Conservation (phyloP, 2,888 invertebrate genomes). For the Netelia melanura region DNA sequence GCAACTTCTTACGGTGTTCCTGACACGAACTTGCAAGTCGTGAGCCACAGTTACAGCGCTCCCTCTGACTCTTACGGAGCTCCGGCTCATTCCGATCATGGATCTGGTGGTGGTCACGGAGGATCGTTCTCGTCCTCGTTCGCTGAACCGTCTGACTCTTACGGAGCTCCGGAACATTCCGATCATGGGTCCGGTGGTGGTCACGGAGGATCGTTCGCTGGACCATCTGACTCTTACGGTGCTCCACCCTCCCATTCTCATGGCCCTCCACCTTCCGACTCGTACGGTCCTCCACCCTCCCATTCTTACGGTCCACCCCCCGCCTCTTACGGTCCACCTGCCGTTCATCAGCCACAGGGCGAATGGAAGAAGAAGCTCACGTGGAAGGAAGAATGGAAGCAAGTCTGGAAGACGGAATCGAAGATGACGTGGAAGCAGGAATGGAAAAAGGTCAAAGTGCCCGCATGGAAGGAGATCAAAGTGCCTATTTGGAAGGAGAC, state of each 20-base stretch:
- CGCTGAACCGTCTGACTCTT: constrained; percentile 44
- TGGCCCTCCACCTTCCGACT: constrained; percentile 37
- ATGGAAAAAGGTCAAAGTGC: constrained; percentile 91
- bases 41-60: constrained; percentile 54
- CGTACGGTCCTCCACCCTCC: constrained; percentile 54
- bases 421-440: constrained; percentile 90
- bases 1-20: constrained; percentile 74
- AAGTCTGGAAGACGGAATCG: constrained; percentile 91
- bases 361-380: constrained; percentile 93
- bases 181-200: constrained; percentile 35
- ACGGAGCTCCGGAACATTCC: constrained; percentile 59
- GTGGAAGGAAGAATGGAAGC: constrained; percentile 94
- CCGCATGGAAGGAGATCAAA: constrained; percentile 84
- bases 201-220: constrained; percentile 48
- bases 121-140: constrained; percentile 46
- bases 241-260: constrained; percentile 18
- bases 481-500: constrained; percentile 92
- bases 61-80: constrained; percentile 65
- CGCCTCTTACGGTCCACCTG: constrained; percentile 64
- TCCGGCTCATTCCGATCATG: constrained; percentile 29
- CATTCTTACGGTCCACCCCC: constrained; percentile 47
- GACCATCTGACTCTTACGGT: constrained; percentile 50
- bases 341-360: constrained; percentile 83
- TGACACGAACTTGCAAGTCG: constrained; percentile 53
- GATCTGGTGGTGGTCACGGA: constrained; percentile 45